A percentile compares a stretch with the other conserved stretches of the same genome.
These are phyloP conservation scores for Toxotes jaculatrix DNA, from an alignment of 2,113 vertebrate species.

Conservation along the genomic window DNA sequence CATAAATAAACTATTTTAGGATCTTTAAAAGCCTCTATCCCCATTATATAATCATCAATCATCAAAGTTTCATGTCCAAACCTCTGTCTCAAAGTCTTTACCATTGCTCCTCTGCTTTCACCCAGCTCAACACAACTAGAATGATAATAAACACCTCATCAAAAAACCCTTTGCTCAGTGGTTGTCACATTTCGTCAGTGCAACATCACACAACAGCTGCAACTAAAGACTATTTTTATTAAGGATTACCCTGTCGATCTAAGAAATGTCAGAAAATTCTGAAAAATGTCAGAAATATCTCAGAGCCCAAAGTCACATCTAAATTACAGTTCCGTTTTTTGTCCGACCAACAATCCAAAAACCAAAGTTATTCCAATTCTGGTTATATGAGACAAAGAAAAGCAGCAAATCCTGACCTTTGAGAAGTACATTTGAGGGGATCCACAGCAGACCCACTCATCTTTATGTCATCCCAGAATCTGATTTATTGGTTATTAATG, in stretches of 20 bases:
- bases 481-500: background rate
- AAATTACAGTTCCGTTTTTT: background rate
- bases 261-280: background rate
- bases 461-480: background rate
- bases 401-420: background rate
- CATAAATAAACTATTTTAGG: background rate
- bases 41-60: background rate
- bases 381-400: background rate
- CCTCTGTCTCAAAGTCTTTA: background rate
- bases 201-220: background rate
- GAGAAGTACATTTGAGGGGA: background rate
- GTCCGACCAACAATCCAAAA: background rate
- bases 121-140: conserved; percentile 6
- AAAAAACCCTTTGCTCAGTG: background rate
- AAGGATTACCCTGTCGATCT: background rate
- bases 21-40: background rate
- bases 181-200: background rate
- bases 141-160: background rate
- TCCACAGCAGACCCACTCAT: too few relatives aligned
- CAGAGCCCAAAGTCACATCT: background rate
- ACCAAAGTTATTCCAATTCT: background rate
- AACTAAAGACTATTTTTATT: background rate
- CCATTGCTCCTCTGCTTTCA: background rate
- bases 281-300: background rate
- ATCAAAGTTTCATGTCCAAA: background rate